Evolutionary conservation across 2,113 vertebrate genomes (phyloP), one percentile per base, ranked within the genome.

Genomic region (Conger conger): DNA sequence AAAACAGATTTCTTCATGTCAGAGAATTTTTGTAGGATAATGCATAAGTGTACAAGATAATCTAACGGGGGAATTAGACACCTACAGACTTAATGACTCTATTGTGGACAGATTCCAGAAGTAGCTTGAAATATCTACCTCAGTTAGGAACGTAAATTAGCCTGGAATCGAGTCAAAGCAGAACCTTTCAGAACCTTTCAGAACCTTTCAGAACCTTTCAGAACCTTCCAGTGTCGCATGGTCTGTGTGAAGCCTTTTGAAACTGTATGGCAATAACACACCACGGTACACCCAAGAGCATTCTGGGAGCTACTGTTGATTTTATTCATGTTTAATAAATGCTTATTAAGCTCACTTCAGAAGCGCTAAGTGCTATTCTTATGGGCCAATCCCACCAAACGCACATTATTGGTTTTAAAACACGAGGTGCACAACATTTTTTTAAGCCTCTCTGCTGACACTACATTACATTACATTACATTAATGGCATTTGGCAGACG

Each of bases 61-160:
- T 27, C 35, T 83, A 68, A n/a, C 82, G 33, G 40, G 38, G 15
- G 77, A 83, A 76, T 83, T 18, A 37, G 81, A 68, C 20, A 82
- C 30, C 33, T 82, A 35, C 40, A 13, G 23, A 45, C 27, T 76
- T 50, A 76, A 76, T 37, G 38, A 50, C 38, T 53, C 16, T 23
- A 13, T 1, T 1, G 36, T 57, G 80, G 30, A 82, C 30, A 15
- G 57, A 18, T 13, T 36, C 33, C 54, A 68, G 57, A n/a, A 38
- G 37, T n/a, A 1, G 18, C 54, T 17, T 35, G 36, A 76, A 77
- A 77, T 76, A 77, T 83, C 68, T 17, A 40, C 27, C 17, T 50
- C 7, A 20, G n/a, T 53, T 50, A 50, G 27, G 40, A 76, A 0
- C n/a, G n/a, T 77, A 27, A 83, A 83, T 50, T 83, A 53, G 68